Percentiles rank a stretch among this genome's conserved stretches.
phyloP scores from a whole-genome alignment of 1,140 invertebrate species.

The Callitettix versicolor region DNA sequence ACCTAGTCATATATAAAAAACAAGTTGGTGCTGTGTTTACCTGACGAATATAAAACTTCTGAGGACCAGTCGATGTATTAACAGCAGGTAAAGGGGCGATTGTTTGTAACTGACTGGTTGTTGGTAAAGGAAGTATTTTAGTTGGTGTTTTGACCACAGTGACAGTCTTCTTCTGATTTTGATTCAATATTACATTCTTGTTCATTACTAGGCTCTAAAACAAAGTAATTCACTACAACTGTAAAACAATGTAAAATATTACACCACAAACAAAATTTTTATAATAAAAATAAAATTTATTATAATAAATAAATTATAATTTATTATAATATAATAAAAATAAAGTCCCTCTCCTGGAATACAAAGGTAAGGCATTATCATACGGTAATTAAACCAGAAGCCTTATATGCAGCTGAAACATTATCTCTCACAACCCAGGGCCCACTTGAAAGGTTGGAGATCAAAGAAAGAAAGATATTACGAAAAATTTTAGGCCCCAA shows the following conservation, averaged over 20 bases:
- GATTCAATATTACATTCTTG: slow-evolving; percentile 3
- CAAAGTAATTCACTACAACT: too few species aligned
- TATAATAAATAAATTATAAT: not conserved
- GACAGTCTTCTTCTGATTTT: slow-evolving; percentile 19
- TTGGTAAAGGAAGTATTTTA: slow-evolving; percentile 57
- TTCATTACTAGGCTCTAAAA: slow-evolving; percentile 11
- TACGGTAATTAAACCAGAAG: too few species aligned
- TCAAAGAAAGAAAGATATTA: too few species aligned
- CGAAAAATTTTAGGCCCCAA: too few species aligned
- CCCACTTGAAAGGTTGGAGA: too few species aligned
- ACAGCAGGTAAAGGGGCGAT: slow-evolving; percentile 30
- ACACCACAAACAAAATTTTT: not conserved
- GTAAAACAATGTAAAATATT: not conserved
- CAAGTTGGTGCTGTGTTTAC: slow-evolving; percentile 25
- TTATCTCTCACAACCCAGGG: too few species aligned
- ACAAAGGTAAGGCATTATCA: too few species aligned
- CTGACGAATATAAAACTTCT: slow-evolving; percentile 48
- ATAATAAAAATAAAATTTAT: slow-evolving; percentile 10
- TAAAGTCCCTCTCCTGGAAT: too few species aligned
- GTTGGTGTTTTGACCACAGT: slow-evolving; percentile 38
- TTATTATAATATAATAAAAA: not conserved
- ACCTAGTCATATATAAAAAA: too few species aligned
- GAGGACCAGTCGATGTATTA: slow-evolving; percentile 37
- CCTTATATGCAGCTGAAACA: too few species aligned
- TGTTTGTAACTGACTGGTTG: slow-evolving; percentile 31